Evolutionary conservation across 2,888 invertebrate species (phyloP).

Genomic region (Philhelius pedissequus): DNA sequence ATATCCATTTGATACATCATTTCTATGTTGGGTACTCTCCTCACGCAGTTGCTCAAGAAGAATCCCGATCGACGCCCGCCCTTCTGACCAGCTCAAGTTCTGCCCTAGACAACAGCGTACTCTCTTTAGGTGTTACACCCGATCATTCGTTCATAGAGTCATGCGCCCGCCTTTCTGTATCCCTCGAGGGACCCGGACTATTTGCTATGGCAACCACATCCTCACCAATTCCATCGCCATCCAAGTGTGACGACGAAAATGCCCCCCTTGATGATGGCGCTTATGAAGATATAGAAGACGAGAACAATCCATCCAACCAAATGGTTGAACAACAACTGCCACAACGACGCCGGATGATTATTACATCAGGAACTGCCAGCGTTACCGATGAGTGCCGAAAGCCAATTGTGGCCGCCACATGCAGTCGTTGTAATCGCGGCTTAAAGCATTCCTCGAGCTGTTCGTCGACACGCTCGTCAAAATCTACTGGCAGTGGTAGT

Average conservation of each 20-base stretch:
- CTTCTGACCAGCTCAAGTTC: slow-evolving; percentile 86
- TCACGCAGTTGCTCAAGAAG: slow-evolving; percentile 90
- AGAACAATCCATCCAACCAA: slow-evolving; percentile 69
- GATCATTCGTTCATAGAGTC: slow-evolving; percentile 92
- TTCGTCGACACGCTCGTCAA: slow-evolving; percentile 86
- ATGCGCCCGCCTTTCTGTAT: slow-evolving; percentile 91
- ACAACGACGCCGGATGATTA: slow-evolving; percentile 64
- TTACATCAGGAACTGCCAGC: slow-evolving; percentile 37
- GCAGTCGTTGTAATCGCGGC: slow-evolving; percentile 77
- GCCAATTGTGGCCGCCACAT: slow-evolving; percentile 70
- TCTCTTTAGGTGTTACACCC: slow-evolving; percentile 89
- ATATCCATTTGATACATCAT: slow-evolving; percentile 52
- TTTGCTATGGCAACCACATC: slow-evolving; percentile 83
- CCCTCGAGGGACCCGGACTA: slow-evolving; percentile 89
- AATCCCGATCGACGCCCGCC: slow-evolving; percentile 93
- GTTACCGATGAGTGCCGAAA: slow-evolving; percentile 60
- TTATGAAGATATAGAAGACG: slow-evolving; percentile 74
- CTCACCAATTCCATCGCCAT: slow-evolving; percentile 83
- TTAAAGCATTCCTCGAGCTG: slow-evolving; percentile 80
- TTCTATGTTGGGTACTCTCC: slow-evolving; percentile 74
- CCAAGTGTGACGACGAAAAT: slow-evolving; percentile 78
- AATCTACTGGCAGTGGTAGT: slow-evolving; percentile 78
- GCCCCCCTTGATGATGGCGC: slow-evolving; percentile 73
- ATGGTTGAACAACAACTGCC: slow-evolving; percentile 58
- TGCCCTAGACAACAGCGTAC: slow-evolving; percentile 81